Conservation (phyloP, 2,113 vertebrate genomes). For the Thermophis baileyi region DNA sequence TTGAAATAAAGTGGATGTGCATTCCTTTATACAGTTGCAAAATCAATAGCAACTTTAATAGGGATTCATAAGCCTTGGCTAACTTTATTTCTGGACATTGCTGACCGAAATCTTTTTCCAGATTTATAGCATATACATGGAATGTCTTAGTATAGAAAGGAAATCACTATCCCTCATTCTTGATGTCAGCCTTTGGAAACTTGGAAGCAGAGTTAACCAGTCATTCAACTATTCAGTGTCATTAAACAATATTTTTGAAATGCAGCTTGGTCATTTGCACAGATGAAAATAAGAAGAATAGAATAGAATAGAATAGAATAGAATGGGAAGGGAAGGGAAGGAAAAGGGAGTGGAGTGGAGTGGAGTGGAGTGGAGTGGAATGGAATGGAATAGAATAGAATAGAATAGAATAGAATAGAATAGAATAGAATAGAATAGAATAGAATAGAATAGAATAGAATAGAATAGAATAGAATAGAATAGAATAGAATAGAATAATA, state of each 20-base stretch:
- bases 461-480: too few species aligned
- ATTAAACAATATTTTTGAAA: neutral
- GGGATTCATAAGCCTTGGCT: neutral
- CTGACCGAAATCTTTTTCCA: neutral
- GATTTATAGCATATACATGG: neutral
- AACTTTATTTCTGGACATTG: neutral
- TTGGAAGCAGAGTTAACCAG: neutral
- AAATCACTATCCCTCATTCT: neutral
- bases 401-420: too few species aligned
- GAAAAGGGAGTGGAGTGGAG: too few species aligned
- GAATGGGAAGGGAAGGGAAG: too few species aligned
- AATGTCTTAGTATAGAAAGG: neutral
- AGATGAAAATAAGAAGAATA: neutral
- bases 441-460: too few species aligned
- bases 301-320: neutral
- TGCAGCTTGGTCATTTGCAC: neutral
- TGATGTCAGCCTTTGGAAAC: neutral
- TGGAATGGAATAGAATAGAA: too few species aligned
- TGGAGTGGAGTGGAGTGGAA: too few species aligned
- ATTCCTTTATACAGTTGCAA: neutral
- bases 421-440: too few species aligned
- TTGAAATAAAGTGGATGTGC: neutral
- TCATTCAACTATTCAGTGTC: neutral
- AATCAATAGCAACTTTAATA: neutral
- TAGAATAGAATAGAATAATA: too few species aligned